Percentiles rank a stretch among this genome's conserved stretches.
Evolutionary conservation across 2,113 vertebrate genomes (phyloP).

Genomic region (Parus major): DNA sequence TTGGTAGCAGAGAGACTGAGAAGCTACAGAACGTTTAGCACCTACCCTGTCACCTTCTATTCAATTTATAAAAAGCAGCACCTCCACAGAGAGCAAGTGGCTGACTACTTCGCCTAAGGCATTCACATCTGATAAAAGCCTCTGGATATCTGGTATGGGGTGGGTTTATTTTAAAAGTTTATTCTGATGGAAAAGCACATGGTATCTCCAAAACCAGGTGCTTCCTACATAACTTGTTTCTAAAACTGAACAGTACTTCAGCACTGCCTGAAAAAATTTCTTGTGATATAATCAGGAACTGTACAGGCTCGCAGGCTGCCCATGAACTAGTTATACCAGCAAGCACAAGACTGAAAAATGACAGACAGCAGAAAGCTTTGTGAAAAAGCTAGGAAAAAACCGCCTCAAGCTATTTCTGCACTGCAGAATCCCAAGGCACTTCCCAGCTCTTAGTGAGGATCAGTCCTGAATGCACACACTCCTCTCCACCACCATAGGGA

Average conservation of each 20-base stretch:
- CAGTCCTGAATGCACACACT: not conserved
- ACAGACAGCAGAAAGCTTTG: not conserved
- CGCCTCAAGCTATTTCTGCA: not conserved
- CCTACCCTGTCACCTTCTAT: not conserved
- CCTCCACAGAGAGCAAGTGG: not conserved
- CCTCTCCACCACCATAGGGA: rapidly evolving
- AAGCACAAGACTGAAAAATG: not conserved
- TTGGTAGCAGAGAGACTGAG: not conserved
- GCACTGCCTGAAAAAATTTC: not conserved
- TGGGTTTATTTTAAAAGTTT: not conserved
- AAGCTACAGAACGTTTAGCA: not conserved
- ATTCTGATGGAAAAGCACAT: not conserved
- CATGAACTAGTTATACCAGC: not conserved
- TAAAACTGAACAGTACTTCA: not conserved
- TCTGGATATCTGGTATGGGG: not conserved
- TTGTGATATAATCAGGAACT: not conserved
- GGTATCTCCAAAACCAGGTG: not conserved
- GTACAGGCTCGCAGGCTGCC: not conserved
- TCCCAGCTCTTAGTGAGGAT: not conserved
- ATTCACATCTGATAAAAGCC: not conserved
- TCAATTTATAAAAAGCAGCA: not conserved
- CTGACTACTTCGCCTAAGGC: not conserved
- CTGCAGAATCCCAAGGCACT: not conserved
- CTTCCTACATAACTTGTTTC: not conserved
- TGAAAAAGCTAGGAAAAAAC: not conserved